Evolutionary conservation across 1,140 invertebrate genomes (phyloP), one percentile per base, ranked within the genome.

Genomic region (Nephotettix cincticeps): DNA sequence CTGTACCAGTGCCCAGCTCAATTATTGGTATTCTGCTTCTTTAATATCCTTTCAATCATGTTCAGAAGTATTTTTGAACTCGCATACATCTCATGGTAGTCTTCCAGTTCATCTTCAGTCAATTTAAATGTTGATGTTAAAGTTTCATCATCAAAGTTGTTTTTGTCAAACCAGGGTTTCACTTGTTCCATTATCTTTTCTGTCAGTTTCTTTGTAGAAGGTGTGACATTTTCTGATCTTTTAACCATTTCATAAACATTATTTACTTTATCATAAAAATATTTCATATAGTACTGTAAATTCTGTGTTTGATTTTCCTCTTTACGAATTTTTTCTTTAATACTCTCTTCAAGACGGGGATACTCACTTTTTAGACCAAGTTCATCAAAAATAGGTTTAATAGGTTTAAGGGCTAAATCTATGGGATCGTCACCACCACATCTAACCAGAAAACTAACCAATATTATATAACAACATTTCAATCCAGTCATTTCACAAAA

Each of bases 321-420:
- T 21, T 51, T 51, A 11, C 3, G 3, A 51, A 51, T 51, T 4
- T 21, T 51, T 51, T 51, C 21, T n/a, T 51, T 51, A n/a, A 51
- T 51, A 21, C 21, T 21, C 4, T 51, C 47, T 21, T 51, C 4
- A 4, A 51, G 21, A 4, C 19, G 47, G 3, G 47, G 47, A 51
- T 11, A 51, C 21, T 51, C 21, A n/a, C 19, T n/a, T 51, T 51
- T 17, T 21, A 51, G 47, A 17, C n/a, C 47, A 4, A 51, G 47
- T 51, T 51, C 47, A n/a, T 51, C 47, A 51, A 51, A 51, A 19
- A 51, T 51, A 9, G 47, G 47, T 51, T 51, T 51, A 4, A 51
- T 51, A 19, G 47, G 47, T 51, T 51, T 51, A 11, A 51, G 21
- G 19, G 14, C 14, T 21, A n/a, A 17, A 11, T 19, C 14, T 4